Evolutionary conservation across 1,140 invertebrate species (phyloP).

Genomic region (Saccostrea cuccullata): DNA sequence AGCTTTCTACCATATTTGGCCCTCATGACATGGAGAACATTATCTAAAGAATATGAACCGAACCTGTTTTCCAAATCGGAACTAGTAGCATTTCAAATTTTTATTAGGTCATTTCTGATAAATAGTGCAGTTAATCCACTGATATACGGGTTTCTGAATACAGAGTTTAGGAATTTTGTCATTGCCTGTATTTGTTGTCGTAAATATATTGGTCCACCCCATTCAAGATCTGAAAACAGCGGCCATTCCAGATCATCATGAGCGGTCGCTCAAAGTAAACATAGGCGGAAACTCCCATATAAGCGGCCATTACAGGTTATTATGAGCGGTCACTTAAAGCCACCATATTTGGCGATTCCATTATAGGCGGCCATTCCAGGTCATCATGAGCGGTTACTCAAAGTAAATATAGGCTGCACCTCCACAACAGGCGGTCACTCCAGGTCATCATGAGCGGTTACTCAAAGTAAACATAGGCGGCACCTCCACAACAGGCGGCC

Average conservation of each 20-base stretch:
- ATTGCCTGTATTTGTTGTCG: conserved; percentile 27
- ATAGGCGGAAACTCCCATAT: no score
- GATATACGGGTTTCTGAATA: conserved; percentile 64
- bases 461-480: no score
- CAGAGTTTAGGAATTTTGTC: conserved; percentile 55
- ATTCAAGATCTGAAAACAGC: conserved; percentile 1
- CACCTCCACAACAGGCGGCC: no score
- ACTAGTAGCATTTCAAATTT: conserved; percentile 61
- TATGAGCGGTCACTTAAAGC: no score
- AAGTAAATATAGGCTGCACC: no score
- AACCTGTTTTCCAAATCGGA: conserved; percentile 48
- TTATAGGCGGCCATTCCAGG: no score
- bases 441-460: neutral
- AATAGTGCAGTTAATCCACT: conserved; percentile 61
- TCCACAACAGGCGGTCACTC: no score
- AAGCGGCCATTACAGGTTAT: no score
- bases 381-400: neutral
- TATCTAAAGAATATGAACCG: conserved; percentile 52
- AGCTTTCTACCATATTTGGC: conserved; percentile 54
- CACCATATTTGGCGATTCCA: no score
- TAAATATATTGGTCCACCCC: neutral
- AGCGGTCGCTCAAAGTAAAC: neutral
- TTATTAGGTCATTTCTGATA: conserved; percentile 60
- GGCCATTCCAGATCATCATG: conserved; percentile 3
- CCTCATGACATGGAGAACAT: conserved; percentile 51